Base-by-base conservation (phyloP, 2,797 vertebrate genomes). In the Alcedo atthis region DNA sequence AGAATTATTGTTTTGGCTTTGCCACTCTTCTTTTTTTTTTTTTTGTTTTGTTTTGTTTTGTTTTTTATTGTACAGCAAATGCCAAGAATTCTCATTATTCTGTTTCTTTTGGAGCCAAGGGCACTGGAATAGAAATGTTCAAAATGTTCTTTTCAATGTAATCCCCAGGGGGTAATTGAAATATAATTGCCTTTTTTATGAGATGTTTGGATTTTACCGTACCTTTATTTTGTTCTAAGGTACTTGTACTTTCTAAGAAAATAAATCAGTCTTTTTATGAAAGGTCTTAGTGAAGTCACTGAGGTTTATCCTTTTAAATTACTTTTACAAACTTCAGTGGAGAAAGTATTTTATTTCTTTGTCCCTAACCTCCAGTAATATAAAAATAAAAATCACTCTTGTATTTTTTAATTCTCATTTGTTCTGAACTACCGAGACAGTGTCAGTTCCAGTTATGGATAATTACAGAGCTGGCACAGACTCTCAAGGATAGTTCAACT, bases 101-200 rank as follows among this genome's bases (percentile, higher is more conserved):
- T 89, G 42, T 96, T 96, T 96, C 53, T 85, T 85, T 73, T 66
- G 46, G 33, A 89, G 26, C 8, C 58, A 75, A 87, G 21, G n/a
- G 22, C 57, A 85, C 8, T 2, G 4, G 58, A 74, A 90, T 42
- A 42, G 78, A 75, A 68, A 81, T 51, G 9, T 81, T 90, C 14
- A 78, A 75, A 68, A 82, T 51, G 8, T 81, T 90, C 14, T 69
- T 91, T 91, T 92, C 32, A 58, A 1, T 79, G 17, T 30, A 84
- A 32, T 69, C 13, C 17, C 25, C 35, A 49, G 18, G 28, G 15
- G 10, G 10, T 45, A 91, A 91, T 5, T 89, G 32, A 95, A 89
- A 87, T 73, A 69, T 51, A 93, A 89, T 76, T 90, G 12, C 7
- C 33, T 83, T 78, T 87, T 86, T 80, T 43, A 91, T 90, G 48